phyloP scores from a whole-genome alignment of 2,888 invertebrate species.

The Alitta virens region DNA sequence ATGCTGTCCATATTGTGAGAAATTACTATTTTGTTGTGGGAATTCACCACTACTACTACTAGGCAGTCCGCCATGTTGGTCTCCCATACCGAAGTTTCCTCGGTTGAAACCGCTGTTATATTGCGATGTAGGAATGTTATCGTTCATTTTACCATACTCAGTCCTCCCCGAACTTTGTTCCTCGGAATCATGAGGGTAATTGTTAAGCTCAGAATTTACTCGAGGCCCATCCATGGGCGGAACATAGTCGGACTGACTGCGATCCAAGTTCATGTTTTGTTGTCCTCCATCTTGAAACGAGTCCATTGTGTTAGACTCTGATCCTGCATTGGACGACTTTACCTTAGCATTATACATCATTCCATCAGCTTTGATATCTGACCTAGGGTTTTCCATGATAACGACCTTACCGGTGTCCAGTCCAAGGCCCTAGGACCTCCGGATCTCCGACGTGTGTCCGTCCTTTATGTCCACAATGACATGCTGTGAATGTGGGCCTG shows the following conservation, averaged over 20 bases:
- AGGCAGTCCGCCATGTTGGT: constrained; percentile 46
- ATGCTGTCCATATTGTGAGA: constrained; percentile 38
- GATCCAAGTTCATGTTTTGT: constrained; percentile 43
- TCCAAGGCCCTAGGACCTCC: constrained; percentile 22
- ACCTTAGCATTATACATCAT: constrained; percentile 38
- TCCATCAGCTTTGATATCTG: constrained; percentile 25
- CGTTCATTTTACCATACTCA: constrained; percentile 43
- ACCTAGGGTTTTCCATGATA: constrained; percentile 36
- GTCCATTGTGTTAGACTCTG: constrained; percentile 49
- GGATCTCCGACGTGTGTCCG: constrained; percentile 29
- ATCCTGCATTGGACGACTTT: constrained; percentile 36
- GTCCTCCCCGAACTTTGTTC: constrained; percentile 41
- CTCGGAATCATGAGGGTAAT: constrained; percentile 39
- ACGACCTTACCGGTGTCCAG: constrained; percentile 29
- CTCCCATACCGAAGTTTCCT: constrained; percentile 36
- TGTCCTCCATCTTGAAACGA: constrained; percentile 55
- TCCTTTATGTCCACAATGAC: constrained; percentile 39
- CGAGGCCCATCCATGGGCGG: constrained; percentile 42
- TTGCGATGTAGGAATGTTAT: constrained; percentile 38
- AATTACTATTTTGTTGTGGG: constrained; percentile 21
- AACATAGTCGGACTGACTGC: constrained; percentile 35
- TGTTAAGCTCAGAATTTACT: constrained; percentile 47
- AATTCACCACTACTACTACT: constrained; percentile 17
- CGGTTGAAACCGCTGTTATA: constrained; percentile 40
- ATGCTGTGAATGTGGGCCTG: constrained; percentile 31